A percentile compares a stretch with the other conserved stretches of the same genome.
Evolutionary conservation across 1,140 invertebrate genomes (phyloP).

Genomic region (Trichogramma pretiosum): DNA sequence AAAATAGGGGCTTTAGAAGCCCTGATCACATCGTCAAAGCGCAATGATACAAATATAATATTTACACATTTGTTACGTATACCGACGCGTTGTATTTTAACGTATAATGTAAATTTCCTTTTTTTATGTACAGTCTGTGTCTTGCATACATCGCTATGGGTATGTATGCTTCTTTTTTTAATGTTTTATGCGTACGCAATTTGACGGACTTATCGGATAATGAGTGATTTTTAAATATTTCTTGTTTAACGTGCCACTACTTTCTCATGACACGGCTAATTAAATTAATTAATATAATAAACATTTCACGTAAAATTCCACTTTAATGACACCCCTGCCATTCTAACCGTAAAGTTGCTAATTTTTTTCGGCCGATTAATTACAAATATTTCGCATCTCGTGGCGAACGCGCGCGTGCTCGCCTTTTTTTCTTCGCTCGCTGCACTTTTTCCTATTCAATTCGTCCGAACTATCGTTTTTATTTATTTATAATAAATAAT

Average conservation of each 20-base stretch:
- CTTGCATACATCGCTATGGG: constrained; percentile 14
- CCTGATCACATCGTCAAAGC: constrained; percentile 33
- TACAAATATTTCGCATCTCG: constrained; percentile 37
- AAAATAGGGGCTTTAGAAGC: constrained; percentile 28
- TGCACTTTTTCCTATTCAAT: constrained; percentile 40
- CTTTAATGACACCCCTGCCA: constrained; percentile 3
- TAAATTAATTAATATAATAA: too few relatives aligned
- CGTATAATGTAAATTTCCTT: too few relatives aligned
- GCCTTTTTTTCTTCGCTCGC: constrained; percentile 33
- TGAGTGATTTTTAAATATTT: constrained; percentile 27
- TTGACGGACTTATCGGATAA: constrained; percentile 35
- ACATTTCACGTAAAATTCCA: constrained; percentile 12
- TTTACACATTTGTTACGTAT: too few relatives aligned
- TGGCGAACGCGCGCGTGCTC: too few relatives aligned
- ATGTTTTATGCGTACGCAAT: constrained; percentile 15
- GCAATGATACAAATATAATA: constrained; percentile 17
- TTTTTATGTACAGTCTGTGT: constrained; percentile 4
- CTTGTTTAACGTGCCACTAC: constrained; percentile 33
- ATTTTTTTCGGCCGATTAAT: constrained; percentile 33
- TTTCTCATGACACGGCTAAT: constrained; percentile 33
- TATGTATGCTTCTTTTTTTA: constrained; percentile 19
- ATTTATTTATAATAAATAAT: constrained; percentile 17
- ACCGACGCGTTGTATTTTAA: too few relatives aligned
- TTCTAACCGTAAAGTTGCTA: too few relatives aligned
- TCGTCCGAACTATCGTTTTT: too few relatives aligned